Evolutionary conservation across 2,113 vertebrate genomes (phyloP).

Genomic region (Orcinus orca): DNA sequence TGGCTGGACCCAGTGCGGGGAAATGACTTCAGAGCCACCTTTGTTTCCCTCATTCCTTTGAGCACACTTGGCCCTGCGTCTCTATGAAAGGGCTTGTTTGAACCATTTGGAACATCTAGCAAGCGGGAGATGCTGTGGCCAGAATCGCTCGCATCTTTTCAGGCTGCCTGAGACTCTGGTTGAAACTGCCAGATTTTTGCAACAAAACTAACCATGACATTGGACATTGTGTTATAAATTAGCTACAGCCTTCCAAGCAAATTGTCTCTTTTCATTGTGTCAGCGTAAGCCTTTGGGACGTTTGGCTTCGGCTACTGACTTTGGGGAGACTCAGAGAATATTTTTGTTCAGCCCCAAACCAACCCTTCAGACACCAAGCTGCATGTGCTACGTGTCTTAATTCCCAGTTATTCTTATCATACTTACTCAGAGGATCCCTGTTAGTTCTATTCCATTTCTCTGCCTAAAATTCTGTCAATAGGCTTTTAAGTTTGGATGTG

Average conservation of each 20-base stretch:
- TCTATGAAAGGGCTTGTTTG: constrained; percentile 81
- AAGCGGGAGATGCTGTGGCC: constrained; percentile 72
- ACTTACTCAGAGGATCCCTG: neutral
- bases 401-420: neutral
- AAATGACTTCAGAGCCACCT: constrained; percentile 91
- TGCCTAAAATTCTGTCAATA: neutral
- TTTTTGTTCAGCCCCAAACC: constrained; percentile 53
- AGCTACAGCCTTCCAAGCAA: constrained; percentile 84
- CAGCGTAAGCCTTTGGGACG: constrained; percentile 64
- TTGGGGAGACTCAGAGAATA: constrained; percentile 54
- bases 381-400: neutral
- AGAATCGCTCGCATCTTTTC: constrained; percentile 78
- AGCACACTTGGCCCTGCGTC: constrained; percentile 90
- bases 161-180: constrained; percentile 74
- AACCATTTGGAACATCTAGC: constrained; percentile 80
- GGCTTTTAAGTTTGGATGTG: neutral
- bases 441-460: neutral
- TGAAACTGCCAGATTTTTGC: constrained; percentile 79
- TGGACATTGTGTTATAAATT: constrained; percentile 81
- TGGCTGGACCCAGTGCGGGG: constrained; percentile 88
- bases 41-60: constrained; percentile 83
- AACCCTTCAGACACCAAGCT: constrained; percentile 15
- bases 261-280: constrained; percentile 85
- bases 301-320: constrained; percentile 73
- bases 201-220: constrained; percentile 79